Evolutionary conservation across 2,113 vertebrate genomes (phyloP).

Genomic region (Brachionichthys hirsutus): DNA sequence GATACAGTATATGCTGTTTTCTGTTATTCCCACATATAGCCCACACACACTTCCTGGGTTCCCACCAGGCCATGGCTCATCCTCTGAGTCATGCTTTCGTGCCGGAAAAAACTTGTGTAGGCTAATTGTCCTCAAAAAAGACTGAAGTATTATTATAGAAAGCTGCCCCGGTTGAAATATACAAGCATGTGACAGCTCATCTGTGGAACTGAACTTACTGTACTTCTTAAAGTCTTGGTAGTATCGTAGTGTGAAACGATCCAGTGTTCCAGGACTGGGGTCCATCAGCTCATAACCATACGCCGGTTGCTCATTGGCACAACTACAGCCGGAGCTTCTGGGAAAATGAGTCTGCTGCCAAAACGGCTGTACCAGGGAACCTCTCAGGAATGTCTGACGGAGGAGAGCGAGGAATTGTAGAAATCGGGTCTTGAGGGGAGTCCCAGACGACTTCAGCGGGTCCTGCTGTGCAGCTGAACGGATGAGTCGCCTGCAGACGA

Average conservation of each 20-base stretch:
- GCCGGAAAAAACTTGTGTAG: constrained; percentile 35
- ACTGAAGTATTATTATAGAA: neutral
- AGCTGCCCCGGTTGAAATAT: too few species aligned
- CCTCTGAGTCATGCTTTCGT: constrained; percentile 64
- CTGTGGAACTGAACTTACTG: too few species aligned
- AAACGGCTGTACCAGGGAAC: constrained; percentile 65
- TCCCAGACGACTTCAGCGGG: constrained; percentile 36
- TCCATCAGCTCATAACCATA: constrained; percentile 1
- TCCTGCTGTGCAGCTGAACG: constrained; percentile 49
- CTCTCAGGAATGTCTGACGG: constrained; percentile 73
- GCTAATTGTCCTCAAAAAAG: constrained; percentile 6
- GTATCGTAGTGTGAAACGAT: too few species aligned
- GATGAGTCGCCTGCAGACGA: constrained; percentile 33
- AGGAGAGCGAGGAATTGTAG: constrained; percentile 57
- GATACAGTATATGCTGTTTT: constrained; percentile 2
- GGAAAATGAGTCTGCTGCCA: constrained; percentile 65
- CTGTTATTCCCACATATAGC: constrained; percentile 19
- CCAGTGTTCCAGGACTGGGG: neutral
- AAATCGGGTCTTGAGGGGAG: constrained; percentile 42
- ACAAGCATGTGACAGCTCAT: too few species aligned
- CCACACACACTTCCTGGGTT: constrained; percentile 53
- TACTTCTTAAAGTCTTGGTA: too few species aligned
- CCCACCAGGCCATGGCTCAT: constrained; percentile 56
- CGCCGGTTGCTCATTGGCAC: constrained; percentile 32
- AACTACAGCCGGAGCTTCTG: constrained; percentile 62